Base-by-base conservation (phyloP, 2,888 invertebrate genomes). In the Scaptomyza parva region DNA sequence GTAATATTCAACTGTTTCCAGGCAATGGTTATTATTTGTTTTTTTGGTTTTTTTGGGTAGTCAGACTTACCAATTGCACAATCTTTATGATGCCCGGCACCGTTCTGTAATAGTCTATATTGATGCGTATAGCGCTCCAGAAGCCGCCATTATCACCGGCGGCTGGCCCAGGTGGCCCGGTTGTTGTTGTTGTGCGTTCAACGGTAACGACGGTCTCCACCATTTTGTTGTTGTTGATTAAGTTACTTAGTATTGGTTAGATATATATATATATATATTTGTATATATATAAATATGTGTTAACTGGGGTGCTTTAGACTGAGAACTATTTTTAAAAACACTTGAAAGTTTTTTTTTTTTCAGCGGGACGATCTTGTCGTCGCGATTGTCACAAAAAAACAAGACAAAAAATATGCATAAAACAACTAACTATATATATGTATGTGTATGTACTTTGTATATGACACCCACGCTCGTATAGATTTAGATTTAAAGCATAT, bases 131-230 rank as follows among this genome's bases (percentile, higher is more conserved):
- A 94, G 95, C 95, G 76, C 94, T 93, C 75, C 96, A 89, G 44
- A 86, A 86, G 55, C 91, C 91, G 47, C 91, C 82, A 63, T 91
- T 91, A 51, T 90, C 79, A 18, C 90, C 89, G 59, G 84, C 82
- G 14, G 87, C 79, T 12, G 77, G 61, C 11, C 79, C 83, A 70
- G 92, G 91, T 55, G 89, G 73, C 74, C 91, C 64, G 72, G 91
- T 85, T 85, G 91, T 80, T 88, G 89, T 79, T 91, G 92, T 94
- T 92, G 92, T 95, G 90, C 94, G 94, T 90, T 95, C 95, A 91
- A 96, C 95, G 88, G 94, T 96, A 88, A 96, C 95, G 89, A 96
- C 96, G 89, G 96, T 96, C 93, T 96, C 96, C 91, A 96, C 95
- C 94, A 96, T 96, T 95, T 95, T 96, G 67, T 50, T 71, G 60